Base-by-base conservation (phyloP, 2,888 invertebrate genomes). In the Pecten maximus region DNA sequence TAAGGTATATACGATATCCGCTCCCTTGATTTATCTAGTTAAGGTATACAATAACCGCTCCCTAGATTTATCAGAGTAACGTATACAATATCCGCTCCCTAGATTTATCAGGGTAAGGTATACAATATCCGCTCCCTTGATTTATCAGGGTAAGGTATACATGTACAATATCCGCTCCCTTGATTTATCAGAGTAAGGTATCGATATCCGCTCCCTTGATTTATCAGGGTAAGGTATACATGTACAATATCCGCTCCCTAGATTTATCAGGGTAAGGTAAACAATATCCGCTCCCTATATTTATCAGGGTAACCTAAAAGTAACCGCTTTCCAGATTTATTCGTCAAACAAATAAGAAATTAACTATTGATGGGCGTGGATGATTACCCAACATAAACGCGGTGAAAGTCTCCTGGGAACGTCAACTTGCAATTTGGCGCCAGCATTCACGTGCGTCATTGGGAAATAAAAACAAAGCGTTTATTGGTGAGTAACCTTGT, bases 341-440 rank as follows among this genome's bases (percentile, higher is more conserved):
- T 28, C 74, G 74, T 12, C 28, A 74, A 74, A 74, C 74, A 28
- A 74, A 35, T 74, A 74, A 28, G 74, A 35, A 10, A 74, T 74
- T 74, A 74, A 74, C 74, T 35, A 74, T 74, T 74, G 28, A 74
- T 74, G 74, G 44, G 16, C 74, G 12, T 2, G 0, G 35, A 10
- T 74, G 74, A 74, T 74, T 74, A 35, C 74, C 74, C 10, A 23
- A 28, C 74, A 74, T 74, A 74, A 74, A 74, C 74, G 74, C 28
- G 10, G 35, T 6, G 10, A 74, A 74, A 35, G 1, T 12, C 74
- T 35, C 74, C 0, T 28, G 74, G 74, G 74, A 74, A 74, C 74
- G 35, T 74, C 74, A 28, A 74, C 74, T 74, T 74, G 35, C 35
- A 74, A 74, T 74, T 74, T 74, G 74, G 74, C 74, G 74, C 74